Conservation (phyloP, 2,888 invertebrate genomes). For the Tipula unca region DNA sequence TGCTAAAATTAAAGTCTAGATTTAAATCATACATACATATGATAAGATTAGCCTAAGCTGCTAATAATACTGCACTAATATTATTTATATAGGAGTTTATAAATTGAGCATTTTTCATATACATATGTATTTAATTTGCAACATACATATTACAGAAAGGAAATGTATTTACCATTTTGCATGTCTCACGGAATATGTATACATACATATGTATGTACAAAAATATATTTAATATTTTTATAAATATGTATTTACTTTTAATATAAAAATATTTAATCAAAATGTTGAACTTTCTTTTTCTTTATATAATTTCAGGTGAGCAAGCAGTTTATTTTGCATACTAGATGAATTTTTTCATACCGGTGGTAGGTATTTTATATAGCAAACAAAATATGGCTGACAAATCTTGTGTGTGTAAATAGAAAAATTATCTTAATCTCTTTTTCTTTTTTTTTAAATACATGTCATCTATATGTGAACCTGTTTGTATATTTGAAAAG, state of each 20-base stretch:
- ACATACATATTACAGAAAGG: background rate
- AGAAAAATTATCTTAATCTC: background rate
- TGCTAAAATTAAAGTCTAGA: too few relatives aligned
- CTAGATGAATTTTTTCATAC: background rate
- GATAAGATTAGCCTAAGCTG: too few relatives aligned
- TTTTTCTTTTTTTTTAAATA: background rate
- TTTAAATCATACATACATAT: too few relatives aligned
- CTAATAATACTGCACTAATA: too few relatives aligned
- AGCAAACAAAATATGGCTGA: background rate
- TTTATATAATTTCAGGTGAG: constrained; percentile 8
- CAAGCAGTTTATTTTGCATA: constrained; percentile 8
- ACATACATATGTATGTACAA: background rate
- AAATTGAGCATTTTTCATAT: too few relatives aligned
- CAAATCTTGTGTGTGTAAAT: background rate
- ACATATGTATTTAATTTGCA: background rate
- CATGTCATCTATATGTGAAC: background rate
- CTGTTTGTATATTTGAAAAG: background rate
- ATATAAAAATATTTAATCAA: background rate
- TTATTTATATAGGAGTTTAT: too few relatives aligned
- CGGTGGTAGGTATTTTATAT: background rate
- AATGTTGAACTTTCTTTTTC: background rate
- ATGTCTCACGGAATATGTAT: background rate
- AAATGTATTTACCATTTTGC: background rate
- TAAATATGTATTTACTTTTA: background rate
- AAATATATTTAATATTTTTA: background rate